phyloP scores from a whole-genome alignment of 2,797 vertebrate genomes.

The Onychomys torridus region DNA sequence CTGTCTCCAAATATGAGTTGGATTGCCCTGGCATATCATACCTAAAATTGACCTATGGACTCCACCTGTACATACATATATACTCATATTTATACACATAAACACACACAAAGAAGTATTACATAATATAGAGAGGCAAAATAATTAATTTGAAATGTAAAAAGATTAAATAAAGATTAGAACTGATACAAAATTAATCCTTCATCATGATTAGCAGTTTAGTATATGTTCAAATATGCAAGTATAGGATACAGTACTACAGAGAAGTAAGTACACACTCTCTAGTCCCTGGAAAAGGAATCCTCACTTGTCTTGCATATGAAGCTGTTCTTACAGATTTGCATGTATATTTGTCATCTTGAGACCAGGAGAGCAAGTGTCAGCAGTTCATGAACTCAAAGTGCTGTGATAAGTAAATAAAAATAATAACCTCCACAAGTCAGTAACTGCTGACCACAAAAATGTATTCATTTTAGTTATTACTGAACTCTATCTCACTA shows the following conservation, averaged over 20 bases:
- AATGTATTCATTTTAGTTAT: slow-evolving; percentile 30
- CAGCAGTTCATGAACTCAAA: slow-evolving; percentile 44
- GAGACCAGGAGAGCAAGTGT: slow-evolving; percentile 39
- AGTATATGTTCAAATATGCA: not conserved
- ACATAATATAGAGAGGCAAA: not conserved
- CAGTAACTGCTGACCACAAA: slow-evolving; percentile 65
- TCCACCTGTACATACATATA: not conserved
- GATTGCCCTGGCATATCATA: not conserved
- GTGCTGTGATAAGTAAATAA: slow-evolving; percentile 44
- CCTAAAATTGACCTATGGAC: not conserved
- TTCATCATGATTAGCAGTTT: not conserved
- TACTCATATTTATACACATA: not conserved
- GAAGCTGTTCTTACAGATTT: not conserved
- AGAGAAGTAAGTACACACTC: not conserved
- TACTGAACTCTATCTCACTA: slow-evolving; percentile 57
- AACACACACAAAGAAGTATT: not conserved
- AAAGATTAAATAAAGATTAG: not conserved
- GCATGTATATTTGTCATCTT: slow-evolving; percentile 10
- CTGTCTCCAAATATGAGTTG: not conserved
- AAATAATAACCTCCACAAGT: slow-evolving; percentile 54
- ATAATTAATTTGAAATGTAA: not conserved
- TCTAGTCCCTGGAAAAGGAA: not conserved
- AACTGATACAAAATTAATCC: not conserved
- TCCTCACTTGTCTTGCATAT: not conserved
- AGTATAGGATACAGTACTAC: not conserved